Base-by-base conservation (phyloP, 2,888 invertebrate species). In the Drosophila limbata region DNA sequence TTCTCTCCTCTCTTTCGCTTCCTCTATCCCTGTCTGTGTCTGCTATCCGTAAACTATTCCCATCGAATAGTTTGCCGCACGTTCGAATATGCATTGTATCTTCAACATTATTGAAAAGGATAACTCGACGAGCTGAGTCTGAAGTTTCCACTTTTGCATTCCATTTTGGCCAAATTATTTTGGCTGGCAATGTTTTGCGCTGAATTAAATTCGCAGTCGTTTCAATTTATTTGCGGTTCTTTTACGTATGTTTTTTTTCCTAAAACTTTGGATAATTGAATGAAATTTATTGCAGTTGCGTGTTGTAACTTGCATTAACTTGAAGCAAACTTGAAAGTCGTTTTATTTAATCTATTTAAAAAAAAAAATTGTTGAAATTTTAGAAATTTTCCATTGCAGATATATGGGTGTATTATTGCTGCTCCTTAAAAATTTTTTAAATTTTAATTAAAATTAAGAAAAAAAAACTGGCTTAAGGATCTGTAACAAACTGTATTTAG, bases 51-150 rank as follows among this genome's bases (percentile, higher is more conserved):
- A 60, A 77, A 77, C 76, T 77, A 77, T 77, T 65, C 59, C n/a
- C 52, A 4, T 44, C 45, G 39, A 40, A 64, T 56, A 67, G 73
- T 73, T 69, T 69, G 57, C 65, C 21, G 57, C 67, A 70, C 73
- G 73, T 72, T 69, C 67, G 66, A 60, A 40, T 72, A 45, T 69
- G 74, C 5, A 42, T 28, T 28, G 28, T 74, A 53, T 70, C 75
- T 78, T 73, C 70, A 65, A 82, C 87, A 88, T 88, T 84, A 83
- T 79, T 85, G 89, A 88, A 85, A 80, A 80, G 56, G 50, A 28
- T 37, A 52, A 55, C 45, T 56, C 28, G 28, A 21, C 37, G 39
- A 51, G 44, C 51, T 25, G 25, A 25, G 47, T 63, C 52, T 60
- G 48, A 53, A 69, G 63, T 44, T 73, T 60, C 35, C 56, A 71